These are phyloP conservation scores for Dasypus novemcinctus DNA, from an alignment of 2,113 vertebrate genomes.

Conservation along the genomic window DNA sequence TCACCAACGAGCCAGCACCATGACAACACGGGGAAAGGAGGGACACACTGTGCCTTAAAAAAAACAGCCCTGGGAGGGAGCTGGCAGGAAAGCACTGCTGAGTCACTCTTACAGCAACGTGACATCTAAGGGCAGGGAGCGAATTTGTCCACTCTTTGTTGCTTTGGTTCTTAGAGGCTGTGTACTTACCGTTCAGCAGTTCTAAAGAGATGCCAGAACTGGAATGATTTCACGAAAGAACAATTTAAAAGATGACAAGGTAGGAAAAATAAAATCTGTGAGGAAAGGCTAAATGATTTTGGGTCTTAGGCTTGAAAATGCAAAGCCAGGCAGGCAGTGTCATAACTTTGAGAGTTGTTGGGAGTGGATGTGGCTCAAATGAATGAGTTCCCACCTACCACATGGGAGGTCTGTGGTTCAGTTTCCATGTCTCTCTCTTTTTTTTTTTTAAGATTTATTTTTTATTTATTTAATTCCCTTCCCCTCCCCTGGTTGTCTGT, in stretches of 20 bases:
- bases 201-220: background rate
- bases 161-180: background rate
- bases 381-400: too few relatives aligned
- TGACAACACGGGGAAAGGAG: background rate
- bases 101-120: fast-evolving
- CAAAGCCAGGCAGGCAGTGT: background rate
- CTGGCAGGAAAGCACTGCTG: fast-evolving
- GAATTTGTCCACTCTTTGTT: background rate
- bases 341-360: background rate
- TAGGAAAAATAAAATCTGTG: background rate
- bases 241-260: background rate
- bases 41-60: background rate
- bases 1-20: background rate
- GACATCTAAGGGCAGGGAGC: too few relatives aligned
- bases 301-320: background rate
- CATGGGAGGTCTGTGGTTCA: too few relatives aligned
- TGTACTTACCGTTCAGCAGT: background rate
- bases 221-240: background rate
- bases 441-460: too few relatives aligned
- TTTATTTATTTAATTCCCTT: too few relatives aligned
- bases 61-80: background rate
- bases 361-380: too few relatives aligned
- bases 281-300: background rate
- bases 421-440: too few relatives aligned
- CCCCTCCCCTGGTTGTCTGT: too few relatives aligned